These are phyloP conservation scores for Panthera leo DNA, from an alignment of 2,113 vertebrate species.

Conservation along the genomic window DNA sequence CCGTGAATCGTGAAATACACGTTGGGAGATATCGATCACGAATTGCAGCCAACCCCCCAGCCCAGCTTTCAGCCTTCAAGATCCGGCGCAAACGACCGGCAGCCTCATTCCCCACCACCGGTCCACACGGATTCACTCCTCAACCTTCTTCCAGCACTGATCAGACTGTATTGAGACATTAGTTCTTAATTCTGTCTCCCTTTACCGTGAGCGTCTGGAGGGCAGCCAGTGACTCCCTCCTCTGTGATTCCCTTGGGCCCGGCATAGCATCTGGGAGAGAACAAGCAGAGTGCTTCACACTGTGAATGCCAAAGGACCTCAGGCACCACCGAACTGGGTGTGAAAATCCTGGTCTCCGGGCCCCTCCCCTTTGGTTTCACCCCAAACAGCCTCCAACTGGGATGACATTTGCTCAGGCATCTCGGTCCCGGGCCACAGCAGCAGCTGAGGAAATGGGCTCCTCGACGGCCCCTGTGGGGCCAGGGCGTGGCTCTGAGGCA, in stretches of 20 bases:
- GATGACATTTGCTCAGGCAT: neutral
- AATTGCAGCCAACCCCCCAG: neutral
- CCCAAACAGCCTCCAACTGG: neutral
- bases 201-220: neutral
- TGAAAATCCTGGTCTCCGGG: neutral
- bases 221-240: neutral
- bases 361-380: neutral
- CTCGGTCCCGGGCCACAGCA: neutral
- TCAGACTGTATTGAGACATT: neutral
- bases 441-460: neutral
- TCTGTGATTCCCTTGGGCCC: neutral
- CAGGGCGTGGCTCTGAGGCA: neutral
- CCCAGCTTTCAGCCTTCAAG: neutral
- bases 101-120: neutral
- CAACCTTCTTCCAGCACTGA: no score
- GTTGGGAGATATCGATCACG: neutral
- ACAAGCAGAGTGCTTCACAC: neutral
- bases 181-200: neutral
- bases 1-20: neutral
- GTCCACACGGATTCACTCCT: neutral
- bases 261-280: neutral
- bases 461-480: rapidly evolving
- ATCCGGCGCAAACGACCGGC: neutral
- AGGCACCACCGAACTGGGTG: neutral
- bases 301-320: neutral